Percentiles rank a stretch among this genome's conserved stretches.
These are phyloP conservation scores for Hemiprocne comata DNA, from an alignment of 2,113 vertebrate genomes.

Conservation along the genomic window DNA sequence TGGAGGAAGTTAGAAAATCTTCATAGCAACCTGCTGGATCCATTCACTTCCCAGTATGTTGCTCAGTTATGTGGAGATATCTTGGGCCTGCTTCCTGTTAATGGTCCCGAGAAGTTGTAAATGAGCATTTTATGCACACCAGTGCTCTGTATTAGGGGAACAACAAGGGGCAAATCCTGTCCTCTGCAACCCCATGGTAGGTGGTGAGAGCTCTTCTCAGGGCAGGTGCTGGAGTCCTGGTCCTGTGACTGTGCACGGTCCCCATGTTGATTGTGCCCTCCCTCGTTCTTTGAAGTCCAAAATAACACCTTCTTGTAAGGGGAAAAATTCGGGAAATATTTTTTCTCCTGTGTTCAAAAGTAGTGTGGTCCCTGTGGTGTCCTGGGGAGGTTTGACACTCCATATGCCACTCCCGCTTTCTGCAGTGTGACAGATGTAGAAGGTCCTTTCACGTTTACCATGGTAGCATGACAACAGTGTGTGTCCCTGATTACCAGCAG, in stretches of 20 bases:
- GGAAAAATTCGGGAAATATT: neutral
- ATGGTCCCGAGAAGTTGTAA: neutral
- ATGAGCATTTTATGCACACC: neutral
- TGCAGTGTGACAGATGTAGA: neutral
- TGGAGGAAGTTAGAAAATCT: neutral
- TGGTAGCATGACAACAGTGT: neutral
- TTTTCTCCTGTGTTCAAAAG: neutral
- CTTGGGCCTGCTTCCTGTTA: neutral
- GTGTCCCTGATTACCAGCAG: neutral
- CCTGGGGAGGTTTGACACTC: neutral
- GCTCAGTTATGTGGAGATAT: neutral
- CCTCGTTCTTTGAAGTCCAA: neutral
- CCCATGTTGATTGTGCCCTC: fast-evolving
- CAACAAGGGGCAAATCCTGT: neutral
- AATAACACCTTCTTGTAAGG: neutral
- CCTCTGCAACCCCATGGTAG: neutral
- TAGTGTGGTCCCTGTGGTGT: neutral
- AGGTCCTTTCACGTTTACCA: slow-evolving; percentile 1
- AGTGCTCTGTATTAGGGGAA: neutral
- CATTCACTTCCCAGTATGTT: neutral
- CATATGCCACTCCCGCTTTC: neutral
- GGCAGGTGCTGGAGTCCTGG: neutral
- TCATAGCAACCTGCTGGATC: neutral
- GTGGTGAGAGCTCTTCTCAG: neutral
- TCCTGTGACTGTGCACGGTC: neutral